phyloP scores from a whole-genome alignment of 92 coral and sea anemone species.

The Pocillopora meandrina region DNA sequence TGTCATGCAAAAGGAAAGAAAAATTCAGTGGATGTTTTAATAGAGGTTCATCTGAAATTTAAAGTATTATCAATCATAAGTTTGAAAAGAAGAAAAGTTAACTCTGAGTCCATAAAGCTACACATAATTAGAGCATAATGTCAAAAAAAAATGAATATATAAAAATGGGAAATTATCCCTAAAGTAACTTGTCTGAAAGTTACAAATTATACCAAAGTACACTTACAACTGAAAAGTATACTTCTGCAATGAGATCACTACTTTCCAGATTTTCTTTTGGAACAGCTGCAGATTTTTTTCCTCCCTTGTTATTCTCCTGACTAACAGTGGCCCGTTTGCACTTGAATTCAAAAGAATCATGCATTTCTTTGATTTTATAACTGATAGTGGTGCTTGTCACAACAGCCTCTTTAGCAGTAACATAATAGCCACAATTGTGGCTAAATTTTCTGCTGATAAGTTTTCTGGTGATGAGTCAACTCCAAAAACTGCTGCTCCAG shows the following conservation, averaged over 20 bases:
- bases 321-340: constrained; percentile 51
- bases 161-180: too few species aligned
- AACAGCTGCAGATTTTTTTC: constrained; percentile 51
- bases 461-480: constrained; percentile 46
- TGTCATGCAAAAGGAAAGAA: too few species aligned
- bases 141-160: too few species aligned
- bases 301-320: constrained; percentile 41
- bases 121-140: neutral
- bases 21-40: too few species aligned
- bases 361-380: constrained; percentile 67
- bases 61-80: neutral
- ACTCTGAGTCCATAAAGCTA: neutral
- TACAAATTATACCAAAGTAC: too few species aligned
- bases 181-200: too few species aligned
- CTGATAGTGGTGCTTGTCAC: constrained; percentile 57
- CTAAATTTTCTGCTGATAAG: constrained; percentile 50
- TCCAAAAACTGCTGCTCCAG: constrained; percentile 61
- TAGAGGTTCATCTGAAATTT: too few species aligned
- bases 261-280: constrained; percentile 10
- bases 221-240: neutral
- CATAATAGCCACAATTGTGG: constrained; percentile 40
- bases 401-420: constrained; percentile 58
- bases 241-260: neutral
- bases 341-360: constrained; percentile 76
- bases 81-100: neutral